Evolutionary conservation across 2,113 vertebrate species (phyloP), one percentile per base, ranked within the genome.

Genomic region (Dryoscopus gambensis): DNA sequence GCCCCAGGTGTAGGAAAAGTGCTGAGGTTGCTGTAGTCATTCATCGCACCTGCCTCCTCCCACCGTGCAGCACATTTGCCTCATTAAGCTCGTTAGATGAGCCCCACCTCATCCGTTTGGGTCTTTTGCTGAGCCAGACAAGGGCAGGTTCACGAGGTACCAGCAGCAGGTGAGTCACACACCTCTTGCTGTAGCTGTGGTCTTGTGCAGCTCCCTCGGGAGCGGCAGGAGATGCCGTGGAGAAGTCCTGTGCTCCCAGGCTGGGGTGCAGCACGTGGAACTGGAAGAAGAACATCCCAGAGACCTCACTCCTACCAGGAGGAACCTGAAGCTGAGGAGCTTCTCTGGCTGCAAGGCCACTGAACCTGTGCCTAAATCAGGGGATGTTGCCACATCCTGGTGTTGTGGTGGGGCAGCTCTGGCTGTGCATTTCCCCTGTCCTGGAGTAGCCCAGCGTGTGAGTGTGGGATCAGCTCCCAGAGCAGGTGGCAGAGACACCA

Each of bases 161-260:
- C 28, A 42, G 63, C 21, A 69, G 57, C 31, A 37, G 18, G 5
- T 42, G 50, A 42, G 52, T 75, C 69, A 63, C 25, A 16, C 44
- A 0, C 0, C 2, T 30, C 31, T 7, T n/a, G 40, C 52, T 49
- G n/a, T 27, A 8, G n/a, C 52, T 55, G 12, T 10, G 44, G 7
- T 21, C 56, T 39, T 20, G 40, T 37, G 10, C 42, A 65, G 22
- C 64, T 71, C 39, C 57, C 10, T 44, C 14, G 42, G 50, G 42
- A 78, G 55, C 13, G 31, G 80, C 47, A 46, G 67, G 55, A 77
- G 50, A 2, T 52, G 63, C 56, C 50, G 16, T 65, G 64, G 52
- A 49, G 56, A 16, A 49, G 10, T 49, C 7, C 35, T 49, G 27
- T 12, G 2, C 65, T 78, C 28, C 50, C 40, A 49, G 40, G 4